Evolutionary conservation across 2,113 vertebrate species (phyloP), one percentile per base, ranked within the genome.

Genomic region (Uria lomvia): DNA sequence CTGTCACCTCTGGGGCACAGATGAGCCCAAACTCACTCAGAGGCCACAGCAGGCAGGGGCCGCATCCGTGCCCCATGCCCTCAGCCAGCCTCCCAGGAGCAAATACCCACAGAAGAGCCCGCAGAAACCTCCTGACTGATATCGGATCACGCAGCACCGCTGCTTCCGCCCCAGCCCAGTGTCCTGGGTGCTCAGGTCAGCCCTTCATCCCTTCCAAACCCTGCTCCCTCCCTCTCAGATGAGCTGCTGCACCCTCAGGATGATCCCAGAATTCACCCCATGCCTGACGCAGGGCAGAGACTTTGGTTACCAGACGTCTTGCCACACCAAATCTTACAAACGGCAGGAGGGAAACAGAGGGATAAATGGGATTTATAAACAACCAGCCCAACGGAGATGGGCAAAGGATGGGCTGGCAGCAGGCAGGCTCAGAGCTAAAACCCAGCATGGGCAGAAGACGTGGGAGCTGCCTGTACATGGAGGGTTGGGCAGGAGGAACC

Each of bases 81-180:
- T 52, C 73, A 55, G 38, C 12, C 62, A 50, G 36, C 30, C 38
- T 53, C 66, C 32, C 72, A 30, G 2, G 6, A 34, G 27, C 47
- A 67, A 86, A 67, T 5, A 32, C 34, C 11, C 3, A 4, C 27
- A 43, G 12, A 66, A 34, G 3, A 70, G 40, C 65, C 63, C 1
- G 0, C 6, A 53, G 58, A 10, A 80, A 66, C 50, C 55, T 84
- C 70, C 90, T 0, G 0, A 2, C 11, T 1, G 0, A 55, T 3
- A 21, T 20, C 29, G 5, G 6, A n/a, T 14, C n/a, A 16, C 1
- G 0, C 50, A 53, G 34, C 50, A 43, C 29, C 43, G 1, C 43
- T 15, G 58, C 58, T 91, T 40, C 56, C 7, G 0, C 58, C 59
- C 68, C 49, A 26, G 36, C 24, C 24, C 43, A 6, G n/a, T 27